phyloP scores from a whole-genome alignment of 2,888 invertebrate species.

The Oasisia sp. region DNA sequence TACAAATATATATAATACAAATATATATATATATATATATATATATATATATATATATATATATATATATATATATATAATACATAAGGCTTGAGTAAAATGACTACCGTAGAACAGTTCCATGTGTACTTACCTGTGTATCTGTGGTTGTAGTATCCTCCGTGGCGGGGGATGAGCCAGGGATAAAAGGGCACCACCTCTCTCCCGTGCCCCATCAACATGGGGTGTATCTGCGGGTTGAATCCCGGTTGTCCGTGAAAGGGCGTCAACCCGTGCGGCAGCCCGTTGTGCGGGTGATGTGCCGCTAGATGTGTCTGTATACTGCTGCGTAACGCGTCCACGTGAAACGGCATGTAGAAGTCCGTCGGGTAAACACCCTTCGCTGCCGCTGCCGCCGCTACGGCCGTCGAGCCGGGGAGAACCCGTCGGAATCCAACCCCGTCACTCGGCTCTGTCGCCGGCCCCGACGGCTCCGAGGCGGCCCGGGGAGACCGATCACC shows the following conservation, averaged over 20 bases:
- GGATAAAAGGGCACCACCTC: background rate
- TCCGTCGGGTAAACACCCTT: slow-evolving; percentile 11
- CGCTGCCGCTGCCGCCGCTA: background rate
- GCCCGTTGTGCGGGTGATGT: background rate
- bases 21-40: too few species aligned
- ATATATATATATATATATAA: too few species aligned
- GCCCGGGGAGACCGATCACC: background rate
- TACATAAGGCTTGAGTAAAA: too few species aligned
- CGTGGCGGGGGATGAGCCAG: background rate
- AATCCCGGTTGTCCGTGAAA: background rate
- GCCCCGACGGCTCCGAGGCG: background rate
- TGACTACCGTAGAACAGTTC: background rate
- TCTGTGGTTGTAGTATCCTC: background rate
- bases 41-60: too few species aligned
- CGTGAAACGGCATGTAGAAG: background rate
- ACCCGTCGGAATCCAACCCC: background rate
- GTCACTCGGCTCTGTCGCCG: background rate
- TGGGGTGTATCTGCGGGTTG: background rate
- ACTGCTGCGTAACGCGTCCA: background rate
- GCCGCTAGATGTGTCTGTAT: background rate
- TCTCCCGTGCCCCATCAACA: slow-evolving; percentile 3
- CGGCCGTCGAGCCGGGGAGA: background rate
- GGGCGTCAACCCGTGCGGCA: background rate
- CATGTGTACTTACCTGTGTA: background rate
- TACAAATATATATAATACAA: too few species aligned